Conservation (phyloP, 2,888 invertebrate genomes). For the Heliconius erato region DNA sequence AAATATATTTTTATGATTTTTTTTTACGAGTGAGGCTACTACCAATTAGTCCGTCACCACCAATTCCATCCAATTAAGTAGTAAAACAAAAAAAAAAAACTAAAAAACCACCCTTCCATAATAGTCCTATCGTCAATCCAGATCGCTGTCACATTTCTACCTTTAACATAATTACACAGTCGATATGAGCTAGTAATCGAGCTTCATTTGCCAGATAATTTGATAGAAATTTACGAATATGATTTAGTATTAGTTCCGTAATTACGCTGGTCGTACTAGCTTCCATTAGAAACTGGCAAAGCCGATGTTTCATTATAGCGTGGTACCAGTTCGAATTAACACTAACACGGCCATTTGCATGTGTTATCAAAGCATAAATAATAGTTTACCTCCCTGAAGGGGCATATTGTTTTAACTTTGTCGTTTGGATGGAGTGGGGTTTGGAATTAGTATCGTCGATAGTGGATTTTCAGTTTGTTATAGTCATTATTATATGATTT, state of each 20-base stretch:
- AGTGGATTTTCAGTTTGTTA: background rate
- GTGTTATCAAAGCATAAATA: slow-evolving; percentile 32
- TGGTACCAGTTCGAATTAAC: slow-evolving; percentile 33
- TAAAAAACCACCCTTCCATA: background rate
- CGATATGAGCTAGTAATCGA: slow-evolving; percentile 22
- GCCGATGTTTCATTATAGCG: slow-evolving; percentile 40
- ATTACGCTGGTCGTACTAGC: slow-evolving; percentile 26
- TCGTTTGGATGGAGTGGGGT: background rate
- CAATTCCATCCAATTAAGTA: background rate
- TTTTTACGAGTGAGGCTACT: background rate
- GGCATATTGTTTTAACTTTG: slow-evolving; percentile 24
- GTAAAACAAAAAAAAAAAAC: background rate
- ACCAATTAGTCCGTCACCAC: background rate
- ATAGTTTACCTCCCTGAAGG: slow-evolving; percentile 26
- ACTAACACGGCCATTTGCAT: slow-evolving; percentile 30
- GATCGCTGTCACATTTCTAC: slow-evolving; percentile 10
- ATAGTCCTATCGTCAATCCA: background rate
- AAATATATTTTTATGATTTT: background rate
- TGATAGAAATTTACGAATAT: slow-evolving; percentile 33
- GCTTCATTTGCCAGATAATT: slow-evolving; percentile 40
- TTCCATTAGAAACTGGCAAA: slow-evolving; percentile 35
- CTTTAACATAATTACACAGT: slow-evolving; percentile 9
- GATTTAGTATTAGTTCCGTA: slow-evolving; percentile 37
- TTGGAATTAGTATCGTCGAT: slow-evolving; percentile 1
- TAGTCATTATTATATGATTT: background rate